Conservation (phyloP, 2,888 invertebrate species). For the Tenthredo notha region DNA sequence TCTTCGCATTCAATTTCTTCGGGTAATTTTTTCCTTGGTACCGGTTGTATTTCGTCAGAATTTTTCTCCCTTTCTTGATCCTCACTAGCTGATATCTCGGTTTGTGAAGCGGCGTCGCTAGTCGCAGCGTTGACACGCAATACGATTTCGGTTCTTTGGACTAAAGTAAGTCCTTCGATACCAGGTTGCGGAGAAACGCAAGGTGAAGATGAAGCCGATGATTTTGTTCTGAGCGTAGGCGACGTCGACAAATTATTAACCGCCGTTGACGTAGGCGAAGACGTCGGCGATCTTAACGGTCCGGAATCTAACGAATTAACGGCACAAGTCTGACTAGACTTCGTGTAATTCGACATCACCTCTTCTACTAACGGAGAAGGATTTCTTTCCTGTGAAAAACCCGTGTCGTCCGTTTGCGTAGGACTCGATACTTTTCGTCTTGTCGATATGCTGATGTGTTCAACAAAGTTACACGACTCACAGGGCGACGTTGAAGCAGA, state of each 20-base stretch:
- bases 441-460: constrained; percentile 54
- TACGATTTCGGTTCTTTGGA: constrained; percentile 84
- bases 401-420: constrained; percentile 72
- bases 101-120: constrained; percentile 83
- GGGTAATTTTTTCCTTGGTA: constrained; percentile 82
- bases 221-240: constrained; percentile 61
- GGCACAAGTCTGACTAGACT: constrained; percentile 59
- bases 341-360: constrained; percentile 42
- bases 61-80: constrained; percentile 39
- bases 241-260: not conserved
- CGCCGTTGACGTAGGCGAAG: constrained; percentile 58
- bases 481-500: not conserved
- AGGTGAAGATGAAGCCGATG: constrained; percentile 62
- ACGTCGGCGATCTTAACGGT: constrained; percentile 56
- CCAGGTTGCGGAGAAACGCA: constrained; percentile 75
- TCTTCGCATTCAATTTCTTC: constrained; percentile 91
- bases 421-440: constrained; percentile 74
- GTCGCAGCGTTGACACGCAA: constrained; percentile 83
- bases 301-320: not conserved
- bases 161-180: constrained; percentile 80
- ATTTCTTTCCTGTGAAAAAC: constrained; percentile 61
- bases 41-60: constrained; percentile 72
- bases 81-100: constrained; percentile 74
- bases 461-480: constrained; percentile 54
- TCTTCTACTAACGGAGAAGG: not conserved